Conservation (phyloP, 2,888 invertebrate species). For the Archaeoteleia sp. region DNA sequence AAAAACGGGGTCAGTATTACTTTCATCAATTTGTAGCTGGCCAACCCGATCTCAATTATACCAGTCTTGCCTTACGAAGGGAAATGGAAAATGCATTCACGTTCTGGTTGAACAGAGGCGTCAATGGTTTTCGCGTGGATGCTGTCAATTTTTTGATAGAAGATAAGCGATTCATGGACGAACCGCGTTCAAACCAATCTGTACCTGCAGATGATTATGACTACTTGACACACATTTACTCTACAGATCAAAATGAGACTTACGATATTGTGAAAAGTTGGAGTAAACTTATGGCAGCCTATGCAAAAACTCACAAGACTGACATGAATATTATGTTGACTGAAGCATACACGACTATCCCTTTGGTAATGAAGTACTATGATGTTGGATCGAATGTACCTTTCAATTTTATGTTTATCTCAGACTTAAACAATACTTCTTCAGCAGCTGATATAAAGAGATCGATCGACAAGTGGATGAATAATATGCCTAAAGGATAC, state of each 20-base stretch:
- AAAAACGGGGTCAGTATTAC: slow-evolving; percentile 79
- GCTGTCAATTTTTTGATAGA: slow-evolving; percentile 71
- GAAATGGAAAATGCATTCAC: slow-evolving; percentile 76
- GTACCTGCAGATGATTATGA: slow-evolving; percentile 62
- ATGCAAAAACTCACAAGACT: slow-evolving; percentile 73
- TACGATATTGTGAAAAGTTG: slow-evolving; percentile 76
- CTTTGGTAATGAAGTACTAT: slow-evolving; percentile 76
- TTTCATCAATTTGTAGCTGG: slow-evolving; percentile 79
- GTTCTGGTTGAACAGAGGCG: slow-evolving; percentile 79
- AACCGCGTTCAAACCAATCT: slow-evolving; percentile 59
- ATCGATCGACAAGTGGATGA: slow-evolving; percentile 77
- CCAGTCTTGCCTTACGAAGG: slow-evolving; percentile 75
- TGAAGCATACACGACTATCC: slow-evolving; percentile 78
- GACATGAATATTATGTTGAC: slow-evolving; percentile 77
- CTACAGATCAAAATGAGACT: slow-evolving; percentile 66
- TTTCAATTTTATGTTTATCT: slow-evolving; percentile 81
- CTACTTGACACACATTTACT: slow-evolving; percentile 71
- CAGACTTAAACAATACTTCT: slow-evolving; percentile 72
- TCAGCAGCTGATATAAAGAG: slow-evolving; percentile 77
- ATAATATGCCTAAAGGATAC: slow-evolving; percentile 77
- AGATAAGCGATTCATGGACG: slow-evolving; percentile 61
- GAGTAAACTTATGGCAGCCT: slow-evolving; percentile 76
- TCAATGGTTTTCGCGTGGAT: slow-evolving; percentile 80
- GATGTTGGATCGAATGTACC: slow-evolving; percentile 68
- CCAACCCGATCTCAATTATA: slow-evolving; percentile 82